Evolutionary conservation across 2,797 vertebrate genomes (phyloP), one percentile per base, ranked within the genome.

Genomic region (Semaprochilodus insignis): DNA sequence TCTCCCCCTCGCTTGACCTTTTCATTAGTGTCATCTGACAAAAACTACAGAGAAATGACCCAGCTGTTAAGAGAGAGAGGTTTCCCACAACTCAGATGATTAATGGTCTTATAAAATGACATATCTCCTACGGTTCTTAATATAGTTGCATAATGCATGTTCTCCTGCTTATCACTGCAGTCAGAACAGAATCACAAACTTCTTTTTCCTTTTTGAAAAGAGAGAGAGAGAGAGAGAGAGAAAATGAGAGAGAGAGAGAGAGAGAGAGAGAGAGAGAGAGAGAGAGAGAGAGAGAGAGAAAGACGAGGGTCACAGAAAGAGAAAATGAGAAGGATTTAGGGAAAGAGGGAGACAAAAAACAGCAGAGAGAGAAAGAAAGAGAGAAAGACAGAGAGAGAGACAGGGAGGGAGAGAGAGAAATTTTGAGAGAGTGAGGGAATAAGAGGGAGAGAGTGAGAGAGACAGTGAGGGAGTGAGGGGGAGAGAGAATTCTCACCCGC

Each of bases 371-470:
- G 60, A 25, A 3, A 52, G 16, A 62, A 55, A 81, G 63, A 77
- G 52, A 69, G 69, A 10, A 31, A 27, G 23, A 70, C 65, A 4
- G 31, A 1, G 31, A 25, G 31, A 62, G 54, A 84, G 65, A 77
- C 40, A 75, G 69, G 25, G 59, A n/a, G 23, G 59, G 0, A 60
- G 21, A 14, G 25, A 14, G n/a, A 25, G 60, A 25, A 3, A 52
- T 15, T 10, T 87, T 90, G 73, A 87, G 21, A 77, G 62, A 57
- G 60, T 36, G 31, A 89, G 31, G 17, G 16, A 62, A 55, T 81
- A 59, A 77, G 52, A 69, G 69, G 11, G 40, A 27, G 23, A 70
- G 70, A 4, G 31, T 31, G 31, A 25, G 31, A 62, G 54, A 84
- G 65, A 77, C 40, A 75, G 69, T 6, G 51, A 48, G 23, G 23